phyloP scores from a whole-genome alignment of 2,797 vertebrate genomes.

The Diplodus puntazzo region DNA sequence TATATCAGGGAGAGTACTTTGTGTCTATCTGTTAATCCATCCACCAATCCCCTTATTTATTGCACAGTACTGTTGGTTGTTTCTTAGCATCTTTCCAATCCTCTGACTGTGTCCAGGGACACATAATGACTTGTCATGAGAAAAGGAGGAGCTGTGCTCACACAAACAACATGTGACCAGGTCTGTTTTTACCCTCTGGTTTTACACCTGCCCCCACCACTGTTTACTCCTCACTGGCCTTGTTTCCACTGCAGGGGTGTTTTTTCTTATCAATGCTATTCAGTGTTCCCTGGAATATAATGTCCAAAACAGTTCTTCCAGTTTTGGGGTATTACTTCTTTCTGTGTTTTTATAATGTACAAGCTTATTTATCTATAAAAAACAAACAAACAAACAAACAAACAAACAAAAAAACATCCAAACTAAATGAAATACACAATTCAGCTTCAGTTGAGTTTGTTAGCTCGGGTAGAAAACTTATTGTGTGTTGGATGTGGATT shows the following conservation, averaged over 20 bases:
- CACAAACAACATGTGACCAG: conserved; percentile 73
- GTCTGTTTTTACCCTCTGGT: conserved; percentile 47
- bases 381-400: too few relatives aligned
- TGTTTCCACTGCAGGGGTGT: conserved; percentile 14
- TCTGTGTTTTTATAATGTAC: neutral
- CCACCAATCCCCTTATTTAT: neutral
- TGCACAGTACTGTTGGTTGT: neutral
- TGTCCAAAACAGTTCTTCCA: neutral
- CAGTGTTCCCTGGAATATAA: conserved; percentile 7
- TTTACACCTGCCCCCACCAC: conserved; percentile 38
- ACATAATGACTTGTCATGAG: conserved; percentile 60
- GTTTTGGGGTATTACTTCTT: neutral
- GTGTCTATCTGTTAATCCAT: neutral
- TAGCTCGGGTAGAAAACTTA: neutral
- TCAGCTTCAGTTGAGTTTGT: neutral
- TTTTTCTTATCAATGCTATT: neutral
- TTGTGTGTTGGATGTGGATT: neutral
- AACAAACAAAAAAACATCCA: too few relatives aligned
- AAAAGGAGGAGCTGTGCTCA: conserved; percentile 41
- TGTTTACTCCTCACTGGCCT: conserved; percentile 26
- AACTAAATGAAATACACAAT: neutral
- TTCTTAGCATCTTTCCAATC: conserved; percentile 4
- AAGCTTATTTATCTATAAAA: neutral
- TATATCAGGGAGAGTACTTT: neutral
- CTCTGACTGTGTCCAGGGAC: conserved; percentile 40